Evolutionary conservation across 2,113 vertebrate genomes (phyloP).

Genomic region (Tupaia tana): DNA sequence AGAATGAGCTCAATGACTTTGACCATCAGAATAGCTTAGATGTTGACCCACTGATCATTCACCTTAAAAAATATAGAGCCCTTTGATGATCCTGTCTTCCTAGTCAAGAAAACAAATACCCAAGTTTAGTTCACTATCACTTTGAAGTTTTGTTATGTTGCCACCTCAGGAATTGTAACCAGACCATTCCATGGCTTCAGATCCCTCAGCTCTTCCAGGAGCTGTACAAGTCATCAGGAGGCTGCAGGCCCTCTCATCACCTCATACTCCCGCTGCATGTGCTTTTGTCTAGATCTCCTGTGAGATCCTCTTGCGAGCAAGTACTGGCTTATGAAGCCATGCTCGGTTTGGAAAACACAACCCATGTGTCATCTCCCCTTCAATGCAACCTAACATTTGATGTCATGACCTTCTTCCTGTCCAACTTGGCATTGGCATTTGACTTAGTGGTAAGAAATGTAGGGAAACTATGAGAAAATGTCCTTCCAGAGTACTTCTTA

Average conservation of each 20-base stretch:
- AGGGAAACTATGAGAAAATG: not conserved
- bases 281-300: not conserved
- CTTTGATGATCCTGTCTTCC: not conserved
- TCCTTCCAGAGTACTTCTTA: conserved; percentile 18
- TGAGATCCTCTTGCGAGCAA: not conserved
- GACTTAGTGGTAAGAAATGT: conserved; percentile 42
- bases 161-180: not conserved
- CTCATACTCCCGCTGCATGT: not conserved
- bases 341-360: not conserved
- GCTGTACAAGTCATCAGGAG: not conserved
- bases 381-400: not conserved
- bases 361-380: not conserved
- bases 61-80: not conserved
- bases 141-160: conserved; percentile 5
- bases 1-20: not conserved
- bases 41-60: not conserved
- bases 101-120: not conserved
- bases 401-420: not conserved
- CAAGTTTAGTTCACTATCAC: not conserved
- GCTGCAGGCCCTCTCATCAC: not conserved
- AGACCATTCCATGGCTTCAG: not conserved
- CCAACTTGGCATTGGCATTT: not conserved
- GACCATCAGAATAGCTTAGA: not conserved
- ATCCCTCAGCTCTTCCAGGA: not conserved
- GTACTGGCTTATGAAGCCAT: conserved; percentile 31